phyloP scores from a whole-genome alignment of 1,140 invertebrate species.

The Euwallacea similis region DNA sequence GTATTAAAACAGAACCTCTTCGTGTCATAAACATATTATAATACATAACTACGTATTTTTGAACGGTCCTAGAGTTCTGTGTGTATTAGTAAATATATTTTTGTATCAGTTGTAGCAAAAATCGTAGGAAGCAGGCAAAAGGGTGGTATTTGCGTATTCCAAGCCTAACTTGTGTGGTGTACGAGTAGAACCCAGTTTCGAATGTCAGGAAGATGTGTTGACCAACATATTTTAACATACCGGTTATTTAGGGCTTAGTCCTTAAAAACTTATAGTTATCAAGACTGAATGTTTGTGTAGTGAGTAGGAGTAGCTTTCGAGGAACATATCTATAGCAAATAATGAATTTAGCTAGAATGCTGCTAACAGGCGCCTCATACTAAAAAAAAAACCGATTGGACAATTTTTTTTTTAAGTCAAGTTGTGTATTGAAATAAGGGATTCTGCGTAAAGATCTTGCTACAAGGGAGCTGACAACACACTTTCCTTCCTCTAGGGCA shows the following conservation, averaged over 20 bases:
- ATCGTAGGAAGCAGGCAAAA: slow-evolving; percentile 29
- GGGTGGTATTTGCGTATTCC: background rate
- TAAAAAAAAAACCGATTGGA: no score
- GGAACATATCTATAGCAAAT: slow-evolving; percentile 1
- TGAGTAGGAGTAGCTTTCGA: background rate
- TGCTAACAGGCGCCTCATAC: no score
- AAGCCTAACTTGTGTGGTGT: background rate
- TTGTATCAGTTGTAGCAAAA: slow-evolving; percentile 50
- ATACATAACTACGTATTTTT: background rate
- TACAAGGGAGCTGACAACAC: no score
- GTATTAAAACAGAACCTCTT: slow-evolving; percentile 15
- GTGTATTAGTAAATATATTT: slow-evolving; percentile 49
- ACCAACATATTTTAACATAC: background rate
- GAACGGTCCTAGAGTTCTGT: background rate
- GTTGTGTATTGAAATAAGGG: no score
- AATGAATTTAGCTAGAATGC: background rate
- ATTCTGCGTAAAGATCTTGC: no score
- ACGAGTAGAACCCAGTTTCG: background rate
- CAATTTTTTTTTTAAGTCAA: no score
- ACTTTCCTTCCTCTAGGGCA: no score
- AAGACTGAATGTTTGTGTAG: slow-evolving; percentile 1
- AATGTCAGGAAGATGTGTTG: background rate
- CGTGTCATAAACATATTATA: slow-evolving; percentile 18
- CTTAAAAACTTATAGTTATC: background rate
- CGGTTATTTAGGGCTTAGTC: background rate